These are phyloP conservation scores for Byasa hedistus DNA, from an alignment of 2,888 invertebrate species.

Conservation along the genomic window DNA sequence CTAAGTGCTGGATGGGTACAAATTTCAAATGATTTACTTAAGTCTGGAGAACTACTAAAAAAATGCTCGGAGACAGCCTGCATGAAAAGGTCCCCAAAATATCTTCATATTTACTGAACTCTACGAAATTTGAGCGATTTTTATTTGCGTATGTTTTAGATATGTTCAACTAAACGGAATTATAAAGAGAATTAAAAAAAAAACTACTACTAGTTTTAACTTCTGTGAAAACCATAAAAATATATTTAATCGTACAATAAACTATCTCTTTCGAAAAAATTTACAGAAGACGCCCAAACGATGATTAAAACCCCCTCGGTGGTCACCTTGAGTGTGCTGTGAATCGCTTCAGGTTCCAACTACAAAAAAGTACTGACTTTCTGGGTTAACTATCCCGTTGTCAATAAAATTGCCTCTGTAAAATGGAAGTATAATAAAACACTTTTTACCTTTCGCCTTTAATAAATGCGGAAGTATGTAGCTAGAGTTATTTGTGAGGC, in stretches of 20 bases:
- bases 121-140: conserved; percentile 57
- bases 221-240: too few relatives aligned
- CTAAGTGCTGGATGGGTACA: conserved; percentile 52
- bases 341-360: too few relatives aligned
- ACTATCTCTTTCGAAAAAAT: too few relatives aligned
- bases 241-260: too few relatives aligned
- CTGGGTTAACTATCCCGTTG: background rate
- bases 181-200: too few relatives aligned
- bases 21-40: conserved; percentile 57
- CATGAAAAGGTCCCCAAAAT: conserved; percentile 31
- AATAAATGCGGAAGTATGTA: conserved; percentile 17
- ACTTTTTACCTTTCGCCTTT: background rate
- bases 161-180: too few relatives aligned
- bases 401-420: background rate
- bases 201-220: too few relatives aligned
- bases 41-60: conserved; percentile 41
- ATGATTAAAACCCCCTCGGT: too few relatives aligned
- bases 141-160: background rate
- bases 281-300: too few relatives aligned
- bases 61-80: conserved; percentile 31
- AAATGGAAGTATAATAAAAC: background rate
- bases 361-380: background rate
- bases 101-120: conserved; percentile 40
- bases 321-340: background rate
- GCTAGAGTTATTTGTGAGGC: conserved; percentile 20